phyloP scores from a whole-genome alignment of 2,113 vertebrate genomes.

The Oryzias javanicus region DNA sequence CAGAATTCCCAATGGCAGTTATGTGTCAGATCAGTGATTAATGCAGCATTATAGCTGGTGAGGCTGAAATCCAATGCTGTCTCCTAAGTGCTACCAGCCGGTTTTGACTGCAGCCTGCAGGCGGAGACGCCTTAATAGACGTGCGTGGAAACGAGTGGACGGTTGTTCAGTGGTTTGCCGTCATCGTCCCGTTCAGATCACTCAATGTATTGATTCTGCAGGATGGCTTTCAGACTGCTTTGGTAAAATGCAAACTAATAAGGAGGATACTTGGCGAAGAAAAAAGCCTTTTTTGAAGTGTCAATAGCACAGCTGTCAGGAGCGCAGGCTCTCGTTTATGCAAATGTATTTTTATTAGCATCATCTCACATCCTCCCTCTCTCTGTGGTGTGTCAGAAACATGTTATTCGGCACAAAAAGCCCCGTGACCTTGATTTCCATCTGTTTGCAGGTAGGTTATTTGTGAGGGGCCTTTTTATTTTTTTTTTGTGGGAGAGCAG shows the following conservation, averaged over 20 bases:
- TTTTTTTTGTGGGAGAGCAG: constrained; percentile 46
- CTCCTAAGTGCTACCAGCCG: constrained; percentile 17
- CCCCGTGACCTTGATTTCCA: constrained; percentile 2
- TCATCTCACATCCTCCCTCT: too few relatives aligned
- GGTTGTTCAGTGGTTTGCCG: constrained; percentile 19
- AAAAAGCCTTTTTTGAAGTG: too few relatives aligned
- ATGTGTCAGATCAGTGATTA: constrained; percentile 32
- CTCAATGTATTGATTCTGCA: constrained; percentile 53
- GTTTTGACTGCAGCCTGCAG: constrained; percentile 13
- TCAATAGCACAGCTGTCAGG: too few relatives aligned
- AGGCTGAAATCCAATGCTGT: constrained; percentile 20
- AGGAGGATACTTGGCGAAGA: neutral
- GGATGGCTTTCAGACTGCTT: constrained; percentile 6
- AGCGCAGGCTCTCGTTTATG: too few relatives aligned
- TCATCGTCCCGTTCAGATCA: constrained; percentile 30
- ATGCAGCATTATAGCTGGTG: constrained; percentile 15
- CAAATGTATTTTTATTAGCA: too few relatives aligned
- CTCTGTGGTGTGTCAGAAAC: too few relatives aligned
- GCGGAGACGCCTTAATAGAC: constrained; percentile 21
- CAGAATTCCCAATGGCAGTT: neutral
- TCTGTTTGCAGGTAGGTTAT: constrained; percentile 48
- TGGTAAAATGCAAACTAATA: constrained; percentile 28
- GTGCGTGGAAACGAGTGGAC: constrained; percentile 1
- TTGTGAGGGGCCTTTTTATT: constrained; percentile 39
- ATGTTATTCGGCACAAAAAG: neutral